Evolutionary conservation across 2,113 vertebrate species (phyloP).

Genomic region (Platysteira castanea): DNA sequence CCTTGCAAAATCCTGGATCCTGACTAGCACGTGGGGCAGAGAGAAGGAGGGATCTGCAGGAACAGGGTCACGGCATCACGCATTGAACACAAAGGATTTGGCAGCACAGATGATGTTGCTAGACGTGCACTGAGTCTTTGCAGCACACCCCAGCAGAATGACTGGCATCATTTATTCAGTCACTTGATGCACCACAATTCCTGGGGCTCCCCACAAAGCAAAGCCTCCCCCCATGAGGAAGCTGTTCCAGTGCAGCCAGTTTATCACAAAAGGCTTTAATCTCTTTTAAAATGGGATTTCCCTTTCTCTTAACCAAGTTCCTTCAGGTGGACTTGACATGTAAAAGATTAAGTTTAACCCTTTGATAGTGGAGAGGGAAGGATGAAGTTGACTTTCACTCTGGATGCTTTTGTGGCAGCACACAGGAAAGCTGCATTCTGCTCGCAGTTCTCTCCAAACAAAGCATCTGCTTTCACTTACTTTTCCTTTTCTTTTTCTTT

Average conservation of each 20-base stretch:
- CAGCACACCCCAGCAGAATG: not conserved
- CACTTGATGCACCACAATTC: not conserved
- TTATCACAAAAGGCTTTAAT: slow-evolving; percentile 1
- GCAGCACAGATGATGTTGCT: not conserved
- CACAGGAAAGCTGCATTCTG: not conserved
- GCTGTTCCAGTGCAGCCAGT: not conserved
- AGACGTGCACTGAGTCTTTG: not conserved
- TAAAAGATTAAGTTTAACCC: slow-evolving; percentile 10
- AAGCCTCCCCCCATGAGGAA: not conserved
- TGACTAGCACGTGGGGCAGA: not conserved
- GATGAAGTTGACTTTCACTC: not conserved
- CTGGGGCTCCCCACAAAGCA: not conserved
- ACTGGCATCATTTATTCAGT: not conserved
- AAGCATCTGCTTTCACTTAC: not conserved
- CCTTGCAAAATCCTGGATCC: not conserved
- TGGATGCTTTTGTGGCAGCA: not conserved
- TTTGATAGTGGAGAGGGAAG: not conserved
- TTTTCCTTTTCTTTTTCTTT: not conserved
- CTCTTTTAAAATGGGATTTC: not conserved
- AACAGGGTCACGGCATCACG: not conserved
- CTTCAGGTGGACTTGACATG: not conserved
- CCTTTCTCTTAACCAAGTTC: not conserved
- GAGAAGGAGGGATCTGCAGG: not conserved
- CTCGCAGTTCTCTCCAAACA: not conserved
- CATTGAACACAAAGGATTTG: not conserved